Evolutionary conservation across 2,113 vertebrate species (phyloP).

Genomic region (Menidia beryllina): DNA sequence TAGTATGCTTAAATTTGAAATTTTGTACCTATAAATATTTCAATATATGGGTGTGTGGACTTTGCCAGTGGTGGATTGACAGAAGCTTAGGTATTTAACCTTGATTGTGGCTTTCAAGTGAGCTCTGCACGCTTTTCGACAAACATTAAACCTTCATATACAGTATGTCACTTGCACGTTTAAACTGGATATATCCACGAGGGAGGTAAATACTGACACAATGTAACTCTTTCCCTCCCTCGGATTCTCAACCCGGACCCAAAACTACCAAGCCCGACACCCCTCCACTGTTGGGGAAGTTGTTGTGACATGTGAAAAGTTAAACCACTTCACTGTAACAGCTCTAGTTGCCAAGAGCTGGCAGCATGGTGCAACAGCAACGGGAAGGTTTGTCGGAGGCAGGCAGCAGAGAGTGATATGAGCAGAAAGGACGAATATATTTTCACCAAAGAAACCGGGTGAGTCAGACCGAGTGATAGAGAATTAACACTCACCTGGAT

Average conservation of each 20-base stretch:
- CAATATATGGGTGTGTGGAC: neutral
- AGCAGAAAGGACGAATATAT: slow-evolving; percentile 17
- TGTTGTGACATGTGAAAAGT: slow-evolving; percentile 55
- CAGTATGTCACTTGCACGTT: slow-evolving; percentile 19
- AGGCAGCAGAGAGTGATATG: slow-evolving; percentile 3
- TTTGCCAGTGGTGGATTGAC: neutral
- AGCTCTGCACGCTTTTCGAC: slow-evolving; percentile 3
- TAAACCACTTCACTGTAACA: slow-evolving; percentile 64
- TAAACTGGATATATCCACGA: slow-evolving; percentile 42
- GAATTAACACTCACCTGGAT: slow-evolving; percentile 76
- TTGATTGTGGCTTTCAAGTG: neutral
- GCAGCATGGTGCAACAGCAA: slow-evolving; percentile 5
- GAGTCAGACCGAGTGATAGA: slow-evolving; percentile 9
- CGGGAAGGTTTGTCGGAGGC: slow-evolving; percentile 13
- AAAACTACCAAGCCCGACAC: slow-evolving; percentile 18
- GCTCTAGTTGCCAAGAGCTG: slow-evolving; percentile 43
- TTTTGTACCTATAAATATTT: slow-evolving; percentile 14
- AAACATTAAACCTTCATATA: slow-evolving; percentile 4
- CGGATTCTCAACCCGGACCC: slow-evolving; percentile 4
- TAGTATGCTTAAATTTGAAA: slow-evolving; percentile 1
- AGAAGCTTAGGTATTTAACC: neutral
- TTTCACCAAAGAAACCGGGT: slow-evolving; percentile 34
- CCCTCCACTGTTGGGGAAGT: slow-evolving; percentile 26
- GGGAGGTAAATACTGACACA: slow-evolving; percentile 17
- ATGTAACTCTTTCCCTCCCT: slow-evolving; percentile 14